Evolutionary conservation across 2,888 invertebrate genomes (phyloP).

Genomic region (Acrobasis consociella): DNA sequence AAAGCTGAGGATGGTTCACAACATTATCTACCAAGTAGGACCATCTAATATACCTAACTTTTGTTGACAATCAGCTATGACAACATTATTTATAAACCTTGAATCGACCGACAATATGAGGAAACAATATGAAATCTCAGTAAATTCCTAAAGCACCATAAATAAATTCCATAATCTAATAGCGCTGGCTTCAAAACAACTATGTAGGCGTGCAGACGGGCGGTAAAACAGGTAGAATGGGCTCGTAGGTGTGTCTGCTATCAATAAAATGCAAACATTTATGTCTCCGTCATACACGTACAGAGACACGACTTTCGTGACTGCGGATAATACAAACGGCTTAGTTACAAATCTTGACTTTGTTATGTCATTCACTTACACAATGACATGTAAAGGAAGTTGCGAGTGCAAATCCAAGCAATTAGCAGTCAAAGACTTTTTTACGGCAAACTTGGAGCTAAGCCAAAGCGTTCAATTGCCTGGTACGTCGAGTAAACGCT

Average conservation of each 20-base stretch:
- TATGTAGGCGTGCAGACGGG: constrained; percentile 16
- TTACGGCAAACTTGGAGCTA: constrained; percentile 36
- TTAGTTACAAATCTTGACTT: constrained; percentile 52
- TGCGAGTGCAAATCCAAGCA: constrained; percentile 25
- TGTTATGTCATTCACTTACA: constrained; percentile 46
- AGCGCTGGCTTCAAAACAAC: constrained; percentile 2
- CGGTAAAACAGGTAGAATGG: constrained; percentile 18
- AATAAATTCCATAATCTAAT: constrained; percentile 13
- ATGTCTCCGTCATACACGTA: constrained; percentile 21
- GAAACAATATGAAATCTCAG: too few species aligned
- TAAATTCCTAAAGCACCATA: not conserved
- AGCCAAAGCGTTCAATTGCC: constrained; percentile 44
- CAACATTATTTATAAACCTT: not conserved
- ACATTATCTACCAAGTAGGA: too few species aligned
- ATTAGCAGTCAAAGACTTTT: constrained; percentile 34
- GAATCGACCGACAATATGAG: too few species aligned
- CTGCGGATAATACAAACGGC: constrained; percentile 49
- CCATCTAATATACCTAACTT: too few species aligned
- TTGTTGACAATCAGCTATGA: not conserved
- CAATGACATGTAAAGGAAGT: constrained; percentile 35
- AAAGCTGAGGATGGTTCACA: too few species aligned
- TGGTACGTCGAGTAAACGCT: constrained; percentile 27
- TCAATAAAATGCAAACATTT: constrained; percentile 7
- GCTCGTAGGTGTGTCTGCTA: constrained; percentile 17
- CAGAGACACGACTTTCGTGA: constrained; percentile 53